Conservation (phyloP, 1,140 invertebrate genomes). For the Meloidogyne chitwoodi region DNA sequence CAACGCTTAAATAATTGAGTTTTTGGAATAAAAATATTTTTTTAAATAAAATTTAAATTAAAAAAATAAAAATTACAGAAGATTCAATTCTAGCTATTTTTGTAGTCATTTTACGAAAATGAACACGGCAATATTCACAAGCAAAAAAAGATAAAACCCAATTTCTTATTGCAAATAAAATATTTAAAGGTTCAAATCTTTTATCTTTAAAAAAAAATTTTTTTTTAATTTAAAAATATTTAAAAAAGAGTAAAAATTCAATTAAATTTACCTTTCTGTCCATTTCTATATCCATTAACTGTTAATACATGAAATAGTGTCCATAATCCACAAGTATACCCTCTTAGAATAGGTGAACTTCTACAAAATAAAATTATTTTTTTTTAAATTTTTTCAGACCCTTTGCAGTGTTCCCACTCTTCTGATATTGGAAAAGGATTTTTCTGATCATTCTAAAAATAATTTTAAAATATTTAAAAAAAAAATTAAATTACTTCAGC, state of each 20-base stretch:
- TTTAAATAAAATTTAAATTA: background rate
- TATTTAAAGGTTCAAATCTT: slow-evolving; percentile 42
- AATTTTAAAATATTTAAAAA: background rate
- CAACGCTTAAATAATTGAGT: too few relatives aligned
- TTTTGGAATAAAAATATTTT: too few relatives aligned
- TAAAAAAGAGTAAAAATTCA: too few relatives aligned
- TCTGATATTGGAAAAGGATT: slow-evolving; percentile 61
- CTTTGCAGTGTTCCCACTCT: slow-evolving; percentile 77
- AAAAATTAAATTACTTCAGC: slow-evolving; percentile 38
- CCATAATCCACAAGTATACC: slow-evolving; percentile 97
- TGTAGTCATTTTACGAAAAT: slow-evolving; percentile 59
- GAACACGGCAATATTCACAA: slow-evolving; percentile 53
- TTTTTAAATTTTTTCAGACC: slow-evolving; percentile 64
- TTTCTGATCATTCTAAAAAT: slow-evolving; percentile 42
- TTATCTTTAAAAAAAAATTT: too few relatives aligned
- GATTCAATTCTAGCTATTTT: slow-evolving; percentile 52
- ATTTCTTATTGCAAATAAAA: slow-evolving; percentile 53
- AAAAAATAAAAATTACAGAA: slow-evolving; percentile 10
- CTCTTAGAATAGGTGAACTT: slow-evolving; percentile 70
- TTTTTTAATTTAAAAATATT: too few relatives aligned
- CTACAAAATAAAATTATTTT: background rate
- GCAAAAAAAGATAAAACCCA: slow-evolving; percentile 58
- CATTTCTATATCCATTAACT: slow-evolving; percentile 70
- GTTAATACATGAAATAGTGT: slow-evolving; percentile 86
- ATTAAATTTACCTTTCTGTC: slow-evolving; percentile 41